These are phyloP conservation scores for Aleiodes alternator DNA, from an alignment of 2,888 invertebrate genomes.

Conservation along the genomic window DNA sequence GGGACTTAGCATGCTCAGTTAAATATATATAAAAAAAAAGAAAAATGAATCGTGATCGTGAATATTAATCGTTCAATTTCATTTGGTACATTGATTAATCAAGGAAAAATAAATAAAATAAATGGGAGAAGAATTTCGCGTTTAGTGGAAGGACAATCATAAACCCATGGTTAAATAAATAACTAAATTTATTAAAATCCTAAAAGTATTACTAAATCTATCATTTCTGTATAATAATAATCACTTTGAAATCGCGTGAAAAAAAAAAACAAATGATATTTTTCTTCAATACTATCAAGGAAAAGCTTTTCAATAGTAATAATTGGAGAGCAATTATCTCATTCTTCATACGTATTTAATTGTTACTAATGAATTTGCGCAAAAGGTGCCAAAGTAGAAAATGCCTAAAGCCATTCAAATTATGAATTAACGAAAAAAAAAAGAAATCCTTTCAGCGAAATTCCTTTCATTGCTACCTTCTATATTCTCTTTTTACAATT, in stretches of 20 bases:
- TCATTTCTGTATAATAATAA: slow-evolving; percentile 1
- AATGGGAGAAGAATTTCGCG: slow-evolving; percentile 73
- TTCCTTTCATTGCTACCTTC: too few species aligned
- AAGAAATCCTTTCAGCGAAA: background rate
- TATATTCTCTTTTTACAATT: slow-evolving; percentile 10
- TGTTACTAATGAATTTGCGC: slow-evolving; percentile 48
- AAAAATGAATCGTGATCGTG: slow-evolving; percentile 70
- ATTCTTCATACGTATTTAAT: background rate
- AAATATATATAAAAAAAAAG: slow-evolving; percentile 63
- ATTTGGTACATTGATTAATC: slow-evolving; percentile 49
- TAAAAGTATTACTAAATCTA: slow-evolving; percentile 28
- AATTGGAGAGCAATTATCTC: slow-evolving; percentile 6
- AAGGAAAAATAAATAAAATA: slow-evolving; percentile 47
- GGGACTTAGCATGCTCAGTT: slow-evolving; percentile 76
- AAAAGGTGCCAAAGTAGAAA: slow-evolving; percentile 69
- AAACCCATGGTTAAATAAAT: slow-evolving; percentile 59
- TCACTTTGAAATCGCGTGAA: background rate
- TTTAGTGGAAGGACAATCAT: slow-evolving; percentile 74
- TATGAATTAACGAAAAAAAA: slow-evolving; percentile 8
- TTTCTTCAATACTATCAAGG: background rate
- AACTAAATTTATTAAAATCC: slow-evolving; percentile 35
- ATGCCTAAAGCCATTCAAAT: slow-evolving; percentile 40
- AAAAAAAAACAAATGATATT: background rate
- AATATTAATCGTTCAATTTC: slow-evolving; percentile 49
- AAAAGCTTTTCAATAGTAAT: too few species aligned